Conservation (phyloP, 2,888 invertebrate species). For the Callinectes sapidus region DNA sequence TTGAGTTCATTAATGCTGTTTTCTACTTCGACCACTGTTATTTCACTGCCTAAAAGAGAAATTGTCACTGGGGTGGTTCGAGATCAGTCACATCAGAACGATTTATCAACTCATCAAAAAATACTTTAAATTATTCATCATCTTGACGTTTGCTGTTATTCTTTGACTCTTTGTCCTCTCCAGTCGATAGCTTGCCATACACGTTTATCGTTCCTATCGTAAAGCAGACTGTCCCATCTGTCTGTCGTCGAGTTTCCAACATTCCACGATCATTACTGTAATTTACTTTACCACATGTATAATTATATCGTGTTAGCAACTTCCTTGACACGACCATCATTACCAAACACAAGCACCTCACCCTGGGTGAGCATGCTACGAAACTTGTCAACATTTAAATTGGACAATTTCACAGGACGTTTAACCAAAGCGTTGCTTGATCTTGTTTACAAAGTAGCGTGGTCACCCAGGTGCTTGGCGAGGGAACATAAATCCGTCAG, state of each 20-base stretch:
- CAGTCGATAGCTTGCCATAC: slow-evolving; percentile 13
- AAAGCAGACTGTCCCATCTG: background rate
- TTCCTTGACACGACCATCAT: background rate
- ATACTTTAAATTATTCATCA: slow-evolving; percentile 18
- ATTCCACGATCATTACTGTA: background rate
- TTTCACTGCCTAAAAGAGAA: background rate
- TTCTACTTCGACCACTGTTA: background rate
- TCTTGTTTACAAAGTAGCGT: background rate
- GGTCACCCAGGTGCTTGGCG: background rate
- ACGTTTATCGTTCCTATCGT: background rate
- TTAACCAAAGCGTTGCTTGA: background rate
- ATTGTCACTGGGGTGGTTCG: background rate
- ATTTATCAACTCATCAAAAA: background rate
- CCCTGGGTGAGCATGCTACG: slow-evolving; percentile 17
- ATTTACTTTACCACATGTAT: background rate
- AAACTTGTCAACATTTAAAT: background rate
- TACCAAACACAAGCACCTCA: background rate
- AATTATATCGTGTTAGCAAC: background rate
- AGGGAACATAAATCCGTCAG: background rate
- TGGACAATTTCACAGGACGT: background rate
- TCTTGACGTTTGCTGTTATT: background rate
- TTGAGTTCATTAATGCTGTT: background rate
- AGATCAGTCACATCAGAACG: background rate
- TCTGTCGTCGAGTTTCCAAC: background rate
- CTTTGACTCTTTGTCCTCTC: background rate